phyloP scores from a whole-genome alignment of 1,140 invertebrate species.

The Globodera rostochiensis region DNA sequence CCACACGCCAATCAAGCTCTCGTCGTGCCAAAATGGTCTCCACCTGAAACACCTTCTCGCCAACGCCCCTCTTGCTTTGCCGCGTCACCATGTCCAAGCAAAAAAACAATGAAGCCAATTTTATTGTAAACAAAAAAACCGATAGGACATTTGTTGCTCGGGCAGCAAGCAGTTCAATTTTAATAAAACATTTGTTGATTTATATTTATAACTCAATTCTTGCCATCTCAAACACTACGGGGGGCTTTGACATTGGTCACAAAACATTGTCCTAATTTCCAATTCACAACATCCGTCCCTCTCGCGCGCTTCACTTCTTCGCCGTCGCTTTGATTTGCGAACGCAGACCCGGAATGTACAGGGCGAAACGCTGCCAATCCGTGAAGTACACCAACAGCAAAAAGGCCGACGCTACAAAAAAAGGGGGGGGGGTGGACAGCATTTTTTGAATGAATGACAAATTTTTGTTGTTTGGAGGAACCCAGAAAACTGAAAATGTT shows the following conservation, averaged over 20 bases:
- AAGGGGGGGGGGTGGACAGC: no score
- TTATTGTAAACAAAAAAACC: neutral
- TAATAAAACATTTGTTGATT: neutral
- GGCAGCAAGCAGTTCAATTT: neutral
- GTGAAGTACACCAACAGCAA: conserved; percentile 14
- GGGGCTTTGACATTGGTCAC: neutral
- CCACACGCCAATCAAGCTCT: neutral
- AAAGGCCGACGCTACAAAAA: conserved; percentile 13
- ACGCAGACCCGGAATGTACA: conserved; percentile 8
- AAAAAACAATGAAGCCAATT: neutral
- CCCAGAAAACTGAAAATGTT: no score
- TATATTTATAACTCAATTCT: neutral
- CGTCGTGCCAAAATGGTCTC: conserved; percentile 7
- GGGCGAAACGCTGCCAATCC: conserved; percentile 16
- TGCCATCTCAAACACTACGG: neutral
- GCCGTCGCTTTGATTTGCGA: neutral
- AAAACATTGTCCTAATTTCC: neutral
- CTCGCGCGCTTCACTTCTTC: neutral
- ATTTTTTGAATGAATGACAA: neutral
- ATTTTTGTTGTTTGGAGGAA: neutral
- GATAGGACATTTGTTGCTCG: neutral
- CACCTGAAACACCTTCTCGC: conserved; percentile 9
- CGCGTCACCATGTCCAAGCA: neutral
- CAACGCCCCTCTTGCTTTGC: neutral
- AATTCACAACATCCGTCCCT: neutral